Evolutionary conservation across 2,797 vertebrate species (phyloP), one percentile per base, ranked within the genome.

Genomic region (Calcarius lapponicus): DNA sequence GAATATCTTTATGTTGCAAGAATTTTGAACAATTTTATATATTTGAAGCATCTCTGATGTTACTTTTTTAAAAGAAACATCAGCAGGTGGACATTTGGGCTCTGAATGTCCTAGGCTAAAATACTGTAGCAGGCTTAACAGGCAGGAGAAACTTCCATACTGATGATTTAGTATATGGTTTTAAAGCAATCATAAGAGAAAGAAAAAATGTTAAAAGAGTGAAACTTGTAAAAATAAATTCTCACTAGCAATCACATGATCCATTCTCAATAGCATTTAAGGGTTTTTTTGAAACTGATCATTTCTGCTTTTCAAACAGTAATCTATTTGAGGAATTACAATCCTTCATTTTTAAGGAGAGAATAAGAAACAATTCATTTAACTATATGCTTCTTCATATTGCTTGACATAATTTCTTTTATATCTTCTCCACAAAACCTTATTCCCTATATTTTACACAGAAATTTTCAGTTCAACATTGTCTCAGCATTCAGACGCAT

Each of bases 251-350:
- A 60, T 60, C 29, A 34, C 20, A 31, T 5, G 8, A 50, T 50
- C 45, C 25, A 29, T 29, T 69, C 54, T 58, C 66, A 80, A 29
- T 42, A 80, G 10, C 13, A 69, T 80, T 69, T 50, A 8, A 19
- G 7, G 11, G 5, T 18, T n/a, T 67, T 56, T 80, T 58, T 50
- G 0, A 29, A 58, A 42, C 13, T 7, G 54, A 19, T 50, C 0
- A 58, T 69, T 42, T 69, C 45, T 69, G 45, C 25, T 69, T 69
- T 80, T 50, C 36, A 58, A 67, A 58, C 53, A 34, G 16, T 12
- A 29, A 24, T 50, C 9, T 50, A 29, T 50, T 29, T 69, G 31
- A 69, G 45, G 54, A 69, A 50, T 58, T 58, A 34, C 31, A 80
- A 13, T 80, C 40, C 36, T 50, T 31, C 16, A 29, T 42, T 58